Percentiles rank a stretch among this genome's conserved stretches.
These are phyloP conservation scores for Lophura swinhoii DNA, from an alignment of 2,797 vertebrate genomes.

Conservation along the genomic window DNA sequence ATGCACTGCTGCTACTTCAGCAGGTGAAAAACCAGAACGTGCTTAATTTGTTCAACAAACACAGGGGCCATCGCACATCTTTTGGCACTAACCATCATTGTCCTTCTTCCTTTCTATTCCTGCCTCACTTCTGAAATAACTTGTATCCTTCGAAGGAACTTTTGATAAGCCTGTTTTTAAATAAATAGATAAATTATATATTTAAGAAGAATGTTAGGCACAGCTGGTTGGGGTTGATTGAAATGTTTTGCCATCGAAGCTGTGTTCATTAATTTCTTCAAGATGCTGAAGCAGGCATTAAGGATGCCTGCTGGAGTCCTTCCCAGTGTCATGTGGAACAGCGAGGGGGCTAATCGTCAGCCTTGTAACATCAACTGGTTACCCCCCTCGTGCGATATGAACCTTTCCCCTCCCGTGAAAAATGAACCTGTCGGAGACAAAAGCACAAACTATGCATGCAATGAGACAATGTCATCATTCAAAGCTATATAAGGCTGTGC, in stretches of 20 bases:
- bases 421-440: conserved; percentile 93
- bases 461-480: conserved; percentile 86
- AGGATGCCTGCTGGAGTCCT: conserved; percentile 86
- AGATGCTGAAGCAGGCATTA: conserved; percentile 88
- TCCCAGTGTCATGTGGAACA: conserved; percentile 86
- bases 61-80: conserved; percentile 85
- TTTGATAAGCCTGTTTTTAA: conserved; percentile 72
- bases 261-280: conserved; percentile 94
- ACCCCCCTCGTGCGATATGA: conserved; percentile 87
- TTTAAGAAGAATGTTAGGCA: conserved; percentile 77
- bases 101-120: conserved; percentile 76
- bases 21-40: conserved; percentile 94
- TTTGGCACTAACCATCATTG: conserved; percentile 78
- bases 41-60: conserved; percentile 99
- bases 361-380: conserved; percentile 86
- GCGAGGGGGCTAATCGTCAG: conserved; percentile 88
- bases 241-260: conserved; percentile 96
- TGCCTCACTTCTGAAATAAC: conserved; percentile 43
- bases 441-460: conserved; percentile 86
- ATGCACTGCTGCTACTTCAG: conserved; percentile 95
- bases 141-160: conserved; percentile 75
- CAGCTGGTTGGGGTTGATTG: conserved; percentile 92
- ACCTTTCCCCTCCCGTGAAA: conserved; percentile 93
- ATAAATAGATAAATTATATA: background rate
- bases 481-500: conserved; percentile 83